These are phyloP conservation scores for Myiotriccus ornatus DNA, from an alignment of 2,797 vertebrate genomes.

Conservation along the genomic window DNA sequence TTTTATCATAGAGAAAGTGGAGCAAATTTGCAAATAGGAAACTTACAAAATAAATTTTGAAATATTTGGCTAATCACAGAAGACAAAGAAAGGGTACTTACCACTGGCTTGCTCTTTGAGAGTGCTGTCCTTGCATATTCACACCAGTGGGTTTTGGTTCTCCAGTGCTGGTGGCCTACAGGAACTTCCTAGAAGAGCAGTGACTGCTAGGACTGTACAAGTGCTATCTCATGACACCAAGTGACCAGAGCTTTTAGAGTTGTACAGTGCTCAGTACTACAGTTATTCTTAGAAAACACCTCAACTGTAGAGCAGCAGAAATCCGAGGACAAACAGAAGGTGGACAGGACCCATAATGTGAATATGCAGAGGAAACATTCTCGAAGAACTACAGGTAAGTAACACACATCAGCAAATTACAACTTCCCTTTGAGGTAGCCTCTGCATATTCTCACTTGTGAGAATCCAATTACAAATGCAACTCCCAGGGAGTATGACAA, in stretches of 20 bases:
- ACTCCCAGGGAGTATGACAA: constrained; percentile 27
- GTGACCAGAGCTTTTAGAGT: neutral
- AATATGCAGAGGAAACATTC: constrained; percentile 64
- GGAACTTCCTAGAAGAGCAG: constrained; percentile 37
- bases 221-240: neutral
- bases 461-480: constrained; percentile 60
- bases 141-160: constrained; percentile 54
- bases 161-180: constrained; percentile 54
- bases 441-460: constrained; percentile 65
- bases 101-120: constrained; percentile 44
- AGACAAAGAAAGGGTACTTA: constrained; percentile 25
- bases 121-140: constrained; percentile 68
- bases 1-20: neutral
- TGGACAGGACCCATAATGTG: constrained; percentile 43
- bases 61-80: neutral
- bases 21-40: neutral
- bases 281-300: neutral
- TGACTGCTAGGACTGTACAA: constrained; percentile 35
- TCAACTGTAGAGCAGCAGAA: neutral
- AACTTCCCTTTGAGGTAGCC: constrained; percentile 36
- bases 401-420: neutral
- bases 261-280: constrained; percentile 2
- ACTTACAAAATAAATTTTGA: neutral
- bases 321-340: neutral
- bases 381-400: constrained; percentile 53